Conservation (phyloP, 2,797 vertebrate genomes). For the Melanotaenia parkinsoni region DNA sequence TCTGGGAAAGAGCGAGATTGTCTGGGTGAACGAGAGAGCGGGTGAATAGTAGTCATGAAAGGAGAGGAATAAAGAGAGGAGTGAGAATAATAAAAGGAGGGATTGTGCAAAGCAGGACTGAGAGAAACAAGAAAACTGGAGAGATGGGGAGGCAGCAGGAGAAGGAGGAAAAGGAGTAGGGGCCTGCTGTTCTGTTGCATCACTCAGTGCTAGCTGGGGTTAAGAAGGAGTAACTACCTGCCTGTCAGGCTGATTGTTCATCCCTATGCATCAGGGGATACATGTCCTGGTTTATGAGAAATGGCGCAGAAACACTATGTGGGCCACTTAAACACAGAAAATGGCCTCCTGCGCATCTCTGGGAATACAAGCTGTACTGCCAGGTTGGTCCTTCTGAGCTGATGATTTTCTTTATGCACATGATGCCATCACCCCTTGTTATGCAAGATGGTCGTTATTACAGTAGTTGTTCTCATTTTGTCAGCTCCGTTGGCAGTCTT, state of each 20-base stretch:
- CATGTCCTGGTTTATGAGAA: constrained; percentile 74
- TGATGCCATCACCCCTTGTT: constrained; percentile 25
- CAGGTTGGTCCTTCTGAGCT: constrained; percentile 24
- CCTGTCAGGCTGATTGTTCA: constrained; percentile 81
- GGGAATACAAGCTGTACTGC: constrained; percentile 35
- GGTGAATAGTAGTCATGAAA: constrained; percentile 40
- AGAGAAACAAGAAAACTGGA: constrained; percentile 26
- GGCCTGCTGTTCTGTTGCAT: constrained; percentile 70
- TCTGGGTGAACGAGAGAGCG: constrained; percentile 36
- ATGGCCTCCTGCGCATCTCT: constrained; percentile 61
- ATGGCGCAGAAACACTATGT: constrained; percentile 67
- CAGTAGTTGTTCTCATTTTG: constrained; percentile 24
- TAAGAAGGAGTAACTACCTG: constrained; percentile 85
- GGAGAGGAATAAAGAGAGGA: constrained; percentile 27
- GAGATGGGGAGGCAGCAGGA: constrained; percentile 17
- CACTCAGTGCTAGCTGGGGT: constrained; percentile 75
- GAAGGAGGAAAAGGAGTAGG: constrained; percentile 6
- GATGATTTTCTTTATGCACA: constrained; percentile 49
- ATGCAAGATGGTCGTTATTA: constrained; percentile 17
- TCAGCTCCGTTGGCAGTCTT: constrained; percentile 22
- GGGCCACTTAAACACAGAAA: constrained; percentile 70
- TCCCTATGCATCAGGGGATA: constrained; percentile 78
- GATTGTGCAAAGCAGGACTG: constrained; percentile 27
- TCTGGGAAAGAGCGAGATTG: constrained; percentile 64
- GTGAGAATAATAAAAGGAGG: constrained; percentile 50